Evolutionary conservation across 2,888 invertebrate genomes (phyloP), one percentile per base, ranked within the genome.

Genomic region (Sturmia bella): DNA sequence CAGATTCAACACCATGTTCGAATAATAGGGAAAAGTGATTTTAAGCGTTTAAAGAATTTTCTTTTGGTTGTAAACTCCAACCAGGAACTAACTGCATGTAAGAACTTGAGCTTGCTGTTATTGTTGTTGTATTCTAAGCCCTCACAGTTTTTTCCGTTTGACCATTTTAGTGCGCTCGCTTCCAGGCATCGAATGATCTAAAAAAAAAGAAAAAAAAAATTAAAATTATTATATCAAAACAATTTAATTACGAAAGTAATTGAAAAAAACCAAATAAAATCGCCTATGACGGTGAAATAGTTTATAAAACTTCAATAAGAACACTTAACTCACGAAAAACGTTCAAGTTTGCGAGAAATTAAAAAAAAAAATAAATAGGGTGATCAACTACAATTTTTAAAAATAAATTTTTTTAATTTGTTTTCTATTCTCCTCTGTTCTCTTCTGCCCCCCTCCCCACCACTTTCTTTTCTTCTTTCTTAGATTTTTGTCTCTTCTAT

Each of bases 1-100:
- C 13, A 95, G 93, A 89, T 94, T 95, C 56, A 96, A 92, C 87
- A 94, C 95, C 96, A 95, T 96, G 85, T 85, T 90, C 59, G 52
- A 72, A 66, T 52, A n/a, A n/a, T 48, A 15, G 12, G 13, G 9
- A 32, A 32, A 7, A 7, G 7, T 32, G 5, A 17, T 27, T 3
- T 39, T 59, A 19, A 9, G 4, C 17, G 2, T 13, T 21, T 17
- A 15, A 37, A 21, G 1, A 43, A 9, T 2, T 27, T 48, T 21
- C 0, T 56, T 4, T n/a, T n/a, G n/a, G n/a, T n/a, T n/a, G n/a
- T n/a, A n/a, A n/a, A n/a, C n/a, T n/a, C n/a, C n/a, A n/a, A n/a
- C n/a, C n/a, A n/a, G n/a, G n/a, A n/a, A n/a, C n/a, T n/a, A n/a
- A n/a, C n/a, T n/a, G n/a, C n/a, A n/a, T n/a, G n/a, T n/a, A n/a